These are phyloP conservation scores for Macrobrachium rosenbergii DNA, from an alignment of 1,140 invertebrate species.

Conservation along the genomic window DNA sequence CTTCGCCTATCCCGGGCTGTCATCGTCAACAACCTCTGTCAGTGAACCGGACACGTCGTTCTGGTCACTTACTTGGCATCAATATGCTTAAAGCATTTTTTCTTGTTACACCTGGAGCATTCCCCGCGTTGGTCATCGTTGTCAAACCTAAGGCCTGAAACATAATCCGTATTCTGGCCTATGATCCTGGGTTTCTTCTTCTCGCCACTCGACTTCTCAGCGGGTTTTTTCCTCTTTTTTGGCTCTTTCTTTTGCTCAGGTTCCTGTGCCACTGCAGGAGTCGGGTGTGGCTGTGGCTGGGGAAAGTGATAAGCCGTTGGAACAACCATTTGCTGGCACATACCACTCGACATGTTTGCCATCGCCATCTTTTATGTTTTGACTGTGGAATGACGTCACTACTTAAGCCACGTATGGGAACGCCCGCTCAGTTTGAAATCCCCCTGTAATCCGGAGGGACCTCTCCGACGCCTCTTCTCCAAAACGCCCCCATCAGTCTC, in stretches of 20 bases:
- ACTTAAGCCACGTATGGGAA: conserved; percentile 48
- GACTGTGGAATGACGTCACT: conserved; percentile 58
- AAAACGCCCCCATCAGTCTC: too few species aligned
- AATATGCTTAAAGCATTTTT: conserved; percentile 57
- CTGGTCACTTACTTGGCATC: conserved; percentile 49
- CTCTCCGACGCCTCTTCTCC: too few species aligned
- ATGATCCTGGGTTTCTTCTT: conserved; percentile 58
- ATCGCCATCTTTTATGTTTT: conserved; percentile 65
- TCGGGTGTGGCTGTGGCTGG: conserved; percentile 55
- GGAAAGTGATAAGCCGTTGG: conserved; percentile 59
- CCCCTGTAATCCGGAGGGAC: too few species aligned
- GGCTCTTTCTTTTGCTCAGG: conserved; percentile 60
- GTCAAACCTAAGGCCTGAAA: conserved; percentile 23
- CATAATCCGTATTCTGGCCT: conserved; percentile 42
- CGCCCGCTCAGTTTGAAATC: conserved; percentile 51
- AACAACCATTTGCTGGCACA: conserved; percentile 64
- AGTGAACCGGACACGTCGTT: not conserved
- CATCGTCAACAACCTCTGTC: not conserved
- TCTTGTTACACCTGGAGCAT: conserved; percentile 58
- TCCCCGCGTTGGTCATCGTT: conserved; percentile 12
- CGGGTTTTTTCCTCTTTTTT: conserved; percentile 58
- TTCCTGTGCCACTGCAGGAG: conserved; percentile 37
- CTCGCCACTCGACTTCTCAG: conserved; percentile 45
- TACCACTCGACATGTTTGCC: conserved; percentile 38
- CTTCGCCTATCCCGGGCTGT: not conserved